These are phyloP conservation scores for Nyleta sp. DNA, from an alignment of 2,888 invertebrate species.

Conservation along the genomic window DNA sequence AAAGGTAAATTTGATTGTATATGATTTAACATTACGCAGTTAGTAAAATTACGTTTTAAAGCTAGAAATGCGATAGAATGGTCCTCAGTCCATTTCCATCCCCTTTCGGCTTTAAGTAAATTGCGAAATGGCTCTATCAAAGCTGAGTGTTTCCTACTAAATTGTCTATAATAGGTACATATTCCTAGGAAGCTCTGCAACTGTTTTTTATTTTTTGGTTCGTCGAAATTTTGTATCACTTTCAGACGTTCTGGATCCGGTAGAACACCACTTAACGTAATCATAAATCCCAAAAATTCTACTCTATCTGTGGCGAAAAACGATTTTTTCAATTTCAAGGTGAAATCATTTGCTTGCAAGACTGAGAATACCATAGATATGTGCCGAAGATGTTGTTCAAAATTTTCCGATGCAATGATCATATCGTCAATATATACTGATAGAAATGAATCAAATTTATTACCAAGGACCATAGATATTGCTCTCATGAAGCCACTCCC, in stretches of 20 bases:
- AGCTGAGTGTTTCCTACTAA: conserved; percentile 32
- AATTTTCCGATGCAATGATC: conserved; percentile 21
- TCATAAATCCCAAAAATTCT: conserved; percentile 25
- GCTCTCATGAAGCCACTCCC: conserved; percentile 19
- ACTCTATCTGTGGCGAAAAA: conserved; percentile 47
- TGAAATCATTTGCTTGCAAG: conserved; percentile 63
- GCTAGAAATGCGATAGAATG: conserved; percentile 56
- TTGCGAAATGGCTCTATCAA: conserved; percentile 49
- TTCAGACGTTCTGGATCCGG: conserved; percentile 15
- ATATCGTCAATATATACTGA: not conserved
- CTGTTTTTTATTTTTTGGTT: conserved; percentile 68
- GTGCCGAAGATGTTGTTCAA: conserved; percentile 65
- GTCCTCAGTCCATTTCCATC: conserved; percentile 55
- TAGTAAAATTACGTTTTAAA: conserved; percentile 59
- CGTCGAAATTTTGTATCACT: conserved; percentile 60
- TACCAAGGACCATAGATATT: conserved; percentile 66
- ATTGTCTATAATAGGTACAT: conserved; percentile 58
- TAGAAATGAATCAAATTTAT: conserved; percentile 39
- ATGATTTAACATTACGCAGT: conserved; percentile 50
- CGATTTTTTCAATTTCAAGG: conserved; percentile 68
- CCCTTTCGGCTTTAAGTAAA: conserved; percentile 27
- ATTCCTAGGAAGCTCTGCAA: conserved; percentile 64
- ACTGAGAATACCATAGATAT: conserved; percentile 59
- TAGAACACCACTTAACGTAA: conserved; percentile 20
- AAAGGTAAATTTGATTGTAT: conserved; percentile 37